Evolutionary conservation across 2,113 vertebrate genomes (phyloP), one percentile per base, ranked within the genome.

Genomic region (Mionectes macconnelli): DNA sequence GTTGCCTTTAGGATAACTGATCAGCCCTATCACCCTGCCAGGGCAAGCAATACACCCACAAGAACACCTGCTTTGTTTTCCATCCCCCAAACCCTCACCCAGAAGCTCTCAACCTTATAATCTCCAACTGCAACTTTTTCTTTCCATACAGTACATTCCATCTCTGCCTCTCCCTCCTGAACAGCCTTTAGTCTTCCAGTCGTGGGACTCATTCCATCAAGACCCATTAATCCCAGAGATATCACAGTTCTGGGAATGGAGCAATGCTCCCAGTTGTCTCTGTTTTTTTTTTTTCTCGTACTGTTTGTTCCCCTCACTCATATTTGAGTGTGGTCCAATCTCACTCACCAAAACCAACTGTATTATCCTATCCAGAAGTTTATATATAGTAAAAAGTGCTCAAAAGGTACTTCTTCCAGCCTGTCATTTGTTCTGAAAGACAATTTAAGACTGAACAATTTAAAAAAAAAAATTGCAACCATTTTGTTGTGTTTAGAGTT

Each of bases 321-420:
- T 42, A 15, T 72, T 52, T 59, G 24, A 86, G 59, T n/a, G 49
- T 23, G 55, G 73, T 40, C 50, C 13, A 23, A 22, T 69, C 15
- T 90, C 50, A 77, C 23, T 89, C 62, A 82, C 74, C 56, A 85
- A 94, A 97, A 97, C 84, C 55, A 97, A 88, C 74, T 87, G 68
- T 44, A 42, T 84, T 69, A 37, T 49, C 37, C 27, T 30, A 77
- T n/a, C 8, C 77, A 84, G 30, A 73, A 60, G 3, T 52, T 69
- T 13, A 35, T 14, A 23, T 27, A 27, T 12, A 39, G 27, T 24
- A 44, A 31, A 82, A 87, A 78, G 37, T 16, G 7, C n/a, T 77
- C 44, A 69, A 21, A 81, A 30, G 14, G 53, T 52, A 85, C 16
- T 10, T 57, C 64, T 56, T 24, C 12, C 33, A 80, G 37, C 4